These are phyloP conservation scores for Pharmacophagus antenor DNA, from an alignment of 2,888 invertebrate species.

Conservation along the genomic window DNA sequence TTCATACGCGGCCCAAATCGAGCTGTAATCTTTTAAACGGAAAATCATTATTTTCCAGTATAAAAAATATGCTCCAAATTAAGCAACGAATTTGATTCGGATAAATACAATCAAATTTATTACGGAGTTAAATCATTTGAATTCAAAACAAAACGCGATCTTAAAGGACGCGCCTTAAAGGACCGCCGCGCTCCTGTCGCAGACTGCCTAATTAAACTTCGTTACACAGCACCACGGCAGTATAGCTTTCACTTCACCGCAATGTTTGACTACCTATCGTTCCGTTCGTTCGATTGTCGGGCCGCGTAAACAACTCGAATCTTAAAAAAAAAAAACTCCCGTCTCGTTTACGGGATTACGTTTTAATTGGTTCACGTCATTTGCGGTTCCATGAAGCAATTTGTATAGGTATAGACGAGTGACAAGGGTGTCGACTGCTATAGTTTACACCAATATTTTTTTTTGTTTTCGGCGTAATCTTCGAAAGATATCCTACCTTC, in stretches of 20 bases:
- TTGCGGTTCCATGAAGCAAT: background rate
- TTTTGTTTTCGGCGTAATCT: too few relatives aligned
- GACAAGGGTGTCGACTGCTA: background rate
- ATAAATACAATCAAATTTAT: too few relatives aligned
- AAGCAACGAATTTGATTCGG: too few relatives aligned
- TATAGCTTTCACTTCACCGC: conserved; percentile 39
- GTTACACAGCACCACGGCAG: conserved; percentile 48
- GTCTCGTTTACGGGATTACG: background rate
- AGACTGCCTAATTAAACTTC: conserved; percentile 66
- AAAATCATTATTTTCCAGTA: too few relatives aligned
- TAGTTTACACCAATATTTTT: too few relatives aligned
- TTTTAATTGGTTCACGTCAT: conserved; percentile 10
- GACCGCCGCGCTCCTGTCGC: conserved; percentile 43
- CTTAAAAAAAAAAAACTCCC: conserved; percentile 18
- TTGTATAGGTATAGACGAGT: conserved; percentile 2
- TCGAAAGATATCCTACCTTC: too few relatives aligned
- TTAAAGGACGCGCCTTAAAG: conserved; percentile 44
- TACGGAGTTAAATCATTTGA: too few relatives aligned
- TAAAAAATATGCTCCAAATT: too few relatives aligned
- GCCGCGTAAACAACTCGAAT: conserved; percentile 32
- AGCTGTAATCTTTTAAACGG: too few relatives aligned
- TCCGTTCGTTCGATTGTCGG: conserved; percentile 41
- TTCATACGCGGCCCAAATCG: too few relatives aligned
- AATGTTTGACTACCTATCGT: conserved; percentile 38
- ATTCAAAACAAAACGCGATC: too few relatives aligned